These are phyloP conservation scores for Irena cyanogastra DNA, from an alignment of 2,113 vertebrate genomes.

Conservation along the genomic window DNA sequence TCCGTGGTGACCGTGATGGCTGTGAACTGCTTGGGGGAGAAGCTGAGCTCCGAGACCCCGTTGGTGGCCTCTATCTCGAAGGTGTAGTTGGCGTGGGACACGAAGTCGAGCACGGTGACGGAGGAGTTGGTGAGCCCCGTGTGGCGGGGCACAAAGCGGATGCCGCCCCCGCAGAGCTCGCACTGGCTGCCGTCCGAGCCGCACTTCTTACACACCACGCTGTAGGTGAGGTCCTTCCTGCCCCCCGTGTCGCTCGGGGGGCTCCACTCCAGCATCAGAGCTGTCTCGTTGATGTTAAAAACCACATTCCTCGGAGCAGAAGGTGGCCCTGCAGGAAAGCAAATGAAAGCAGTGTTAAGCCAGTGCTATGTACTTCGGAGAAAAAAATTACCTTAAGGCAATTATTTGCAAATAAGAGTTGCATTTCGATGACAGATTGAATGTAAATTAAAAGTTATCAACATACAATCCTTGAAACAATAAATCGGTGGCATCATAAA, in stretches of 20 bases:
- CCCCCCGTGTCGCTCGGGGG: conserved; percentile 90
- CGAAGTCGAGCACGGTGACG: conserved; percentile 86
- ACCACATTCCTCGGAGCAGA: conserved; percentile 82
- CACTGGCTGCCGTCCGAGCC: conserved; percentile 78
- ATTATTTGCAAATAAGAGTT: background rate
- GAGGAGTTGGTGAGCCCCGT: conserved; percentile 84
- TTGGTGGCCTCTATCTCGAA: conserved; percentile 93
- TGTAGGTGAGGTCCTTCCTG: conserved; percentile 90
- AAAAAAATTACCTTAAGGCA: background rate
- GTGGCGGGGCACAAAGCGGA: conserved; percentile 87
- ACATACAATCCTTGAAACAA: background rate
- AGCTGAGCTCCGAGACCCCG: conserved; percentile 87
- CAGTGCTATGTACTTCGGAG: background rate
- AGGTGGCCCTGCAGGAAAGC: conserved; percentile 76
- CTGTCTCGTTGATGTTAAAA: conserved; percentile 92
- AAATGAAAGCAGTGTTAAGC: background rate
- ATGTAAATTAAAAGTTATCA: background rate
- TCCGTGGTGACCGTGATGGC: conserved; percentile 88
- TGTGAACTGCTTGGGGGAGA: conserved; percentile 84
- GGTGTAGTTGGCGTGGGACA: conserved; percentile 91
- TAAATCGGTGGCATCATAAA: background rate
- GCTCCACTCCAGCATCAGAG: conserved; percentile 91
- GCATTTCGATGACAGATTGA: background rate
- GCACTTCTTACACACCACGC: conserved; percentile 88
- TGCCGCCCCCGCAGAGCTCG: conserved; percentile 85